phyloP scores from a whole-genome alignment of 2,797 vertebrate genomes.

The Danio choprae region DNA sequence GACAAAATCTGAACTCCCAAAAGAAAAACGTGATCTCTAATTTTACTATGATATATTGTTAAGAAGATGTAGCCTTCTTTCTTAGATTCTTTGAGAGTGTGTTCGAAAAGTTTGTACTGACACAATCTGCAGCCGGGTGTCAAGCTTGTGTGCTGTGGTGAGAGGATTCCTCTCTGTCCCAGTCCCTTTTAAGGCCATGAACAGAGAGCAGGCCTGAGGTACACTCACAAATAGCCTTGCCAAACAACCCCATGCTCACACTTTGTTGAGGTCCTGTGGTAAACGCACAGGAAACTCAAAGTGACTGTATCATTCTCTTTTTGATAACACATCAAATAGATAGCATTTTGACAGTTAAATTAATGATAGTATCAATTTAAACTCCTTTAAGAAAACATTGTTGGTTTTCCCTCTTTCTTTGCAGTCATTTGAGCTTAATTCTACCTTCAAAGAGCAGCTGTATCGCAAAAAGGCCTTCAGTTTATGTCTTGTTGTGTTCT shows the following conservation, averaged over 20 bases:
- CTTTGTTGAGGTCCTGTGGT: constrained; percentile 48
- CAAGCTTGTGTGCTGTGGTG: constrained; percentile 53
- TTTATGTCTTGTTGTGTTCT: constrained; percentile 44
- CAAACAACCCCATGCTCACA: constrained; percentile 69
- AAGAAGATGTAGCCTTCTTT: background rate
- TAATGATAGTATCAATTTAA: background rate
- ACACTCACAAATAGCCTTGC: constrained; percentile 74
- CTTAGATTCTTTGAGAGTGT: background rate
- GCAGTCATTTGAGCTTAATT: background rate
- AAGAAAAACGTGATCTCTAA: background rate
- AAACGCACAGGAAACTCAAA: constrained; percentile 51
- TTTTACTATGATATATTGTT: background rate
- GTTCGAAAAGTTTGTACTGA: background rate
- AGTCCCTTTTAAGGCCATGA: constrained; percentile 83
- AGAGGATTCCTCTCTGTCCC: constrained; percentile 58
- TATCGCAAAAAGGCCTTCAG: constrained; percentile 6
- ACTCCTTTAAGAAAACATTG: background rate
- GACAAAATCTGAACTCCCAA: background rate
- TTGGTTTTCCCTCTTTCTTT: background rate
- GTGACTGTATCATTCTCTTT: constrained; percentile 26
- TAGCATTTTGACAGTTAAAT: too few relatives aligned
- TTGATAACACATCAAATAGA: constrained; percentile 23
- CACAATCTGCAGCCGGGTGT: constrained; percentile 46
- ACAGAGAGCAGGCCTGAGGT: constrained; percentile 76
- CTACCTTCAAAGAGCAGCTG: background rate